phyloP scores from a whole-genome alignment of 1,140 invertebrate genomes.

The Eulimnadia texana region DNA sequence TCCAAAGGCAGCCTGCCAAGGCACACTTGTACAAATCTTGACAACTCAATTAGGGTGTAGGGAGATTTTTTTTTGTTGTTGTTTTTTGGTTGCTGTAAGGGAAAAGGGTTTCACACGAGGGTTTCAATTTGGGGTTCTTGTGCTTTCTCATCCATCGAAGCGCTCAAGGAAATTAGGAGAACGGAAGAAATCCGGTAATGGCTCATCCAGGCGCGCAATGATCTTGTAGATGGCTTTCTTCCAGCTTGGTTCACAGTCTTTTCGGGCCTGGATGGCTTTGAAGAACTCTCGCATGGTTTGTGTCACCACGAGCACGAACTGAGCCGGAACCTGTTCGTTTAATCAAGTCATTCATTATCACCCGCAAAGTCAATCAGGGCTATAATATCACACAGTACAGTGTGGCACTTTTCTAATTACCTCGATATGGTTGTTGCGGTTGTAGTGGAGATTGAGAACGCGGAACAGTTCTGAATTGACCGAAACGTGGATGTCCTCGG shows the following conservation, averaged over 20 bases:
- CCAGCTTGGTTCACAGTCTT: slow-evolving; percentile 97
- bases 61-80: too few relatives aligned
- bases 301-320: slow-evolving; percentile 91
- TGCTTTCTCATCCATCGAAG: slow-evolving; percentile 15
- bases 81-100: too few relatives aligned
- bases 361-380: too few relatives aligned
- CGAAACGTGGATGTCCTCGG: slow-evolving; percentile 83
- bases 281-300: slow-evolving; percentile 96
- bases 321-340: slow-evolving; percentile 73
- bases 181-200: slow-evolving; percentile 98
- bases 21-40: not conserved
- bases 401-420: slow-evolving; percentile 42
- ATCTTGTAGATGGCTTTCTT: slow-evolving; percentile 99
- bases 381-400: too few relatives aligned
- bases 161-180: slow-evolving; percentile 97
- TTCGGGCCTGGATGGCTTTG: slow-evolving; percentile 85
- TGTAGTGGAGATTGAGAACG: slow-evolving; percentile 97
- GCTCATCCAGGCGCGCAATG: slow-evolving; percentile 94
- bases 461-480: slow-evolving; percentile 93
- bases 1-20: not conserved
- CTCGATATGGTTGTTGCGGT: slow-evolving; percentile 99
- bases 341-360: not conserved
- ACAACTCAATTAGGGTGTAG: too few relatives aligned
- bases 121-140: slow-evolving; percentile 48
- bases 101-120: too few relatives aligned